Evolutionary conservation across 2,797 vertebrate species (phyloP).

Genomic region (Pseudochirops corinnae): DNA sequence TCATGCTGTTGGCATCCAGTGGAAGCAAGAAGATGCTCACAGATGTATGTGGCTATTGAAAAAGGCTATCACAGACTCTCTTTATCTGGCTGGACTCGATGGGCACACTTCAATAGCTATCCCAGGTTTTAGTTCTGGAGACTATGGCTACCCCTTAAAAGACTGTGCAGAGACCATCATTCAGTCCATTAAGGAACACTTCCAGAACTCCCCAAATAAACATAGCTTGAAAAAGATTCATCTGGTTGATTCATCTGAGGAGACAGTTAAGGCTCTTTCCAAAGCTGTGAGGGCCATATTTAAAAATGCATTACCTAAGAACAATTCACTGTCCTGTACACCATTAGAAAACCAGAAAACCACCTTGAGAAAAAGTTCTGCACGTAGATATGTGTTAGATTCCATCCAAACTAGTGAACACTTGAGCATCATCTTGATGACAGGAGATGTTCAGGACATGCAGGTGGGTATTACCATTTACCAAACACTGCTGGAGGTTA

Average conservation of each 20-base stretch:
- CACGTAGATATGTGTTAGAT: not conserved
- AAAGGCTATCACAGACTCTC: slow-evolving; percentile 81
- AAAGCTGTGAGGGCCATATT: slow-evolving; percentile 69
- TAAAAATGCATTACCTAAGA: fast-evolving
- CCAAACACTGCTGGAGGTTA: not conserved
- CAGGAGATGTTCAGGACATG: slow-evolving; percentile 87
- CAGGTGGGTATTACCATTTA: slow-evolving; percentile 84
- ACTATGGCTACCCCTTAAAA: slow-evolving; percentile 89
- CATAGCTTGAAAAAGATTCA: slow-evolving; percentile 86
- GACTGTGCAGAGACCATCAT: slow-evolving; percentile 87
- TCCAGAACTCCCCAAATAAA: slow-evolving; percentile 59
- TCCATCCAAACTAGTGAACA: slow-evolving; percentile 83
- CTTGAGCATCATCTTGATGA: slow-evolving; percentile 84
- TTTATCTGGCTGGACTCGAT: slow-evolving; percentile 81
- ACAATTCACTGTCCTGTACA: fast-evolving
- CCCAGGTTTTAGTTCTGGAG: slow-evolving; percentile 90
- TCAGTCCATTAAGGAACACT: slow-evolving; percentile 84
- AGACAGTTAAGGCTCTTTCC: slow-evolving; percentile 78
- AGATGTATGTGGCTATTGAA: slow-evolving; percentile 69
- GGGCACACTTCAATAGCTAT: slow-evolving; percentile 88
- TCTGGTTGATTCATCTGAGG: slow-evolving; percentile 85
- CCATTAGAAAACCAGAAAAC: fast-evolving
- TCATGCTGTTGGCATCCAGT: slow-evolving; percentile 91
- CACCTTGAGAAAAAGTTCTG: not conserved
- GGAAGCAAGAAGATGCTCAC: slow-evolving; percentile 23